These are phyloP conservation scores for Boloria selene DNA, from an alignment of 2,888 invertebrate species.

Conservation along the genomic window DNA sequence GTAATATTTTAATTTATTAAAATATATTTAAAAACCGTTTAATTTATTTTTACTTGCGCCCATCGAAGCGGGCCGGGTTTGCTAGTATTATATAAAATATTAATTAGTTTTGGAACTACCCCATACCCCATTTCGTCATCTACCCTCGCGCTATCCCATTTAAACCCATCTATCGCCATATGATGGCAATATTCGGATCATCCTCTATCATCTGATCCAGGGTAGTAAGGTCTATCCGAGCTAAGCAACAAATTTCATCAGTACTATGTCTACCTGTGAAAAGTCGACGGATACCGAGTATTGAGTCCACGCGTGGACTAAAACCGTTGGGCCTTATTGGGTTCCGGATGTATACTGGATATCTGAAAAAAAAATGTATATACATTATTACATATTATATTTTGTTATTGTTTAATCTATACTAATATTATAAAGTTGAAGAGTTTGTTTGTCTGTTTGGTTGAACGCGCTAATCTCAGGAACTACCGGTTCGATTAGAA, in stretches of 20 bases:
- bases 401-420: no score
- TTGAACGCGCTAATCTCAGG: no score
- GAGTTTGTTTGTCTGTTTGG: no score
- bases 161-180: conserved; percentile 87
- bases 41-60: no score
- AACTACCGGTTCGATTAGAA: no score
- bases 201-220: conserved; percentile 92
- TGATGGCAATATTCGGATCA: conserved; percentile 90
- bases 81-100: neutral
- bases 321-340: conserved; percentile 57
- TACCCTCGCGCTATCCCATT: neutral
- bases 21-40: no score
- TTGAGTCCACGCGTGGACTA: conserved; percentile 50
- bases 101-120: neutral
- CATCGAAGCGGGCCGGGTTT: no score
- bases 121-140: neutral
- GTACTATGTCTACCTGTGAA: conserved; percentile 91
- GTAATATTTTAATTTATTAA: no score
- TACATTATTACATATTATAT: neutral
- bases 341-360: conserved; percentile 64
- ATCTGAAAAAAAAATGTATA: conserved; percentile 48
- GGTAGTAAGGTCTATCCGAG: conserved; percentile 87
- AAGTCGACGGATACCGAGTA: conserved; percentile 81
- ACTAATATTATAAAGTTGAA: no score
- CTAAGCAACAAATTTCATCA: conserved; percentile 95